These are phyloP conservation scores for Synanthedon vespiformis DNA, from an alignment of 2,888 invertebrate species.

Conservation along the genomic window DNA sequence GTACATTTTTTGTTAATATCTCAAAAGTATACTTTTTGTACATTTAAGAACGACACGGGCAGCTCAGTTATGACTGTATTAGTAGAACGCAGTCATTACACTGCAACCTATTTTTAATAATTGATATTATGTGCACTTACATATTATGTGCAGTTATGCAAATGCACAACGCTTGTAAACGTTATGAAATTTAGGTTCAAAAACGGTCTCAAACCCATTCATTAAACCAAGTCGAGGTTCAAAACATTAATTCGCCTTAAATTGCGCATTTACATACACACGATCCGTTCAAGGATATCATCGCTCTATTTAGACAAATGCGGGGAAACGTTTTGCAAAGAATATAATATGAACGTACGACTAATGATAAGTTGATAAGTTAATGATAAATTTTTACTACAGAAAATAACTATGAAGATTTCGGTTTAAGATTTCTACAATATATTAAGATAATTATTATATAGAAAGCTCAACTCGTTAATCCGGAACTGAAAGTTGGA, in stretches of 20 bases:
- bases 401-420: no score
- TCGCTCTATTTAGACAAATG: conserved; percentile 14
- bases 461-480: background rate
- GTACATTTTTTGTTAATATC: no score
- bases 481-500: conserved; percentile 23
- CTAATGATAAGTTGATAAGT: background rate
- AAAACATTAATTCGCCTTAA: conserved; percentile 20
- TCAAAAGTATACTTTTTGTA: no score
- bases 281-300: conserved; percentile 50
- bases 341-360: background rate
- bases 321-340: conserved; percentile 9
- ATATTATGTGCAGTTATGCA: no score
- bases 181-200: no score
- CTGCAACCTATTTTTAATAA: background rate
- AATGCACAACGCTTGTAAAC: no score
- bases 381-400: background rate
- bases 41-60: no score
- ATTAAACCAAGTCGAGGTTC: no score
- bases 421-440: no score
- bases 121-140: background rate
- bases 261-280: conserved; percentile 41
- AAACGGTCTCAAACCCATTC: no score
- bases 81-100: background rate
- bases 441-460: background rate
- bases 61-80: no score